A percentile compares a stretch with the other conserved stretches of the same genome.
phyloP scores from a whole-genome alignment of 2,113 vertebrate genomes.

The Gymnobelideus leadbeateri region DNA sequence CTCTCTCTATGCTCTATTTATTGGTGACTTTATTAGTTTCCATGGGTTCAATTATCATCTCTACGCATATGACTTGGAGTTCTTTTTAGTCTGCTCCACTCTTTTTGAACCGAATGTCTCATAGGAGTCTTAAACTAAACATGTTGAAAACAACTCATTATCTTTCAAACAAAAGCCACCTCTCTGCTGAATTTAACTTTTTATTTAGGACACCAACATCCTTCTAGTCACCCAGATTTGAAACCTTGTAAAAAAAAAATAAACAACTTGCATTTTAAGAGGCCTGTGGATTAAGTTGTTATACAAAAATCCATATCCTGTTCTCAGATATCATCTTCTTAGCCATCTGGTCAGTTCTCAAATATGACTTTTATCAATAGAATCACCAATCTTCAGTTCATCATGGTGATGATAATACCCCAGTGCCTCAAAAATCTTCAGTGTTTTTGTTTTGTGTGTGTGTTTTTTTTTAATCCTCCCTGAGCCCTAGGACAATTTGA shows the following conservation, averaged over 20 bases:
- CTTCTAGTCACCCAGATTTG: background rate
- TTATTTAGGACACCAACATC: background rate
- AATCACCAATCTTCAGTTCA: background rate
- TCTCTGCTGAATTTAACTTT: background rate
- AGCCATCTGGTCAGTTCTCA: background rate
- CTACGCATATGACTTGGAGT: background rate
- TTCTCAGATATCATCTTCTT: background rate
- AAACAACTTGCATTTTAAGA: background rate
- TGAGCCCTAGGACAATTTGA: background rate
- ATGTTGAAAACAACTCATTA: background rate
- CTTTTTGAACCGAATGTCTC: background rate
- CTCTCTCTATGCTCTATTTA: background rate
- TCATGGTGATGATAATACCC: background rate
- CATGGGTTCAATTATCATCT: background rate
- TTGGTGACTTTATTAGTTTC: background rate
- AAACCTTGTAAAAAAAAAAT: background rate
- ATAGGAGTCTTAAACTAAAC: background rate
- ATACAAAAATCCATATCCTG: background rate
- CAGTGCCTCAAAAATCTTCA: background rate
- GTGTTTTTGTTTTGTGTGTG: background rate
- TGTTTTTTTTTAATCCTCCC: background rate
- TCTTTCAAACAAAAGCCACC: constrained; percentile 1
- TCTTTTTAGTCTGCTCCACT: background rate
- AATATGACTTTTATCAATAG: background rate
- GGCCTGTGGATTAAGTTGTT: background rate